Base-by-base conservation (phyloP, 2,113 vertebrate genomes). In the Sapajus apella region DNA sequence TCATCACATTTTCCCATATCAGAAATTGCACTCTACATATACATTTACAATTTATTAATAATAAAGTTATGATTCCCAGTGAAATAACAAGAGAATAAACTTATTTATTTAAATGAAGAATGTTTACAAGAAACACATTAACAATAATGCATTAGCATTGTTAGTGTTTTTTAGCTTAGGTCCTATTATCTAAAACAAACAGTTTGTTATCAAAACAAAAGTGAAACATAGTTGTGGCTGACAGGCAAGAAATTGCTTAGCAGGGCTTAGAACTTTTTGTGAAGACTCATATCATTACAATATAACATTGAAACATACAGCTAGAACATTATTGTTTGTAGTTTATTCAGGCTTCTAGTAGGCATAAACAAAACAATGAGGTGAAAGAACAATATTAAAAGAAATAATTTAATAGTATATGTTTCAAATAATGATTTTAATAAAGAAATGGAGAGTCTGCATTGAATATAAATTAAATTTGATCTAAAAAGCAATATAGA, bases 51-150 rank as follows among this genome's bases (percentile, higher is more conserved):
- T 80, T 90, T 95, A 8, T 91, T 91, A 97, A 86, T 89, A 87
- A 96, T 92, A 43, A 88, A 66, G 25, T 11, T 95, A 91, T 52
- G 14, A 88, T 32, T 43, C 25, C 7, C 47, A 21, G 2, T 83
- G 80, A 95, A 93, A 87, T 81, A 89, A 81, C 27, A 73, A 55
- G 43, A 91, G 72, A 91, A 87, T 35, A 89, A 79, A 68, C 40
- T 90, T 82, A 91, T 87, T 96, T 32, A 70, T 95, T 97, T 94
- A 85, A 88, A 75, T 94, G 83, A 89, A 80, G 11, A 1, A 89
- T 88, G 47, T 95, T 97, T 96, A 55, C 32, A 93, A 75, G 45
- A 76, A 87, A 79, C 80, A 86, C 27, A 50, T 68, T 95, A 87
- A 35, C 40, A 37, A 43, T 35, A 55, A 81, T 81, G 37, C 52